A percentile compares a stretch with the other conserved stretches of the same genome.
Evolutionary conservation across 2,113 vertebrate species (phyloP).

Genomic region (Malurus melanocephalus): DNA sequence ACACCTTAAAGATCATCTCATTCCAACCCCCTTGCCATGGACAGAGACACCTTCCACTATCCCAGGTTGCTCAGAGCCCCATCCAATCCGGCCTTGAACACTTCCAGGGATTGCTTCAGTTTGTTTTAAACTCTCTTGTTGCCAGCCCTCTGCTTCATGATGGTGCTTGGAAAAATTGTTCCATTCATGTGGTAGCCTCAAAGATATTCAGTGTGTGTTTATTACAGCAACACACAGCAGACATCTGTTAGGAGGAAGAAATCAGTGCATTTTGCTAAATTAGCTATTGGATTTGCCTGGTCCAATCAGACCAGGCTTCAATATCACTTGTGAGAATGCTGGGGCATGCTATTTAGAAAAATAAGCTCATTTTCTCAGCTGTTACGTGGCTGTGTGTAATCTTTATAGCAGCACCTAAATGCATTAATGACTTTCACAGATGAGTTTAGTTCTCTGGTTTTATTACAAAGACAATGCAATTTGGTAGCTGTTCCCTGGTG

Average conservation of each 20-base stretch:
- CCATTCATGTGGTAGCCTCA: not conserved
- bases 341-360: not conserved
- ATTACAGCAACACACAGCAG: not conserved
- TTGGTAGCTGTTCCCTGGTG: not conserved
- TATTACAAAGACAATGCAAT: constrained; percentile 15
- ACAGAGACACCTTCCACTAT: not conserved
- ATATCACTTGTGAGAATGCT: not conserved
- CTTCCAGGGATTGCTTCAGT: not conserved
- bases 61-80: not conserved
- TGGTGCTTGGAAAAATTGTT: not conserved
- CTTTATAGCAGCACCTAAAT: not conserved
- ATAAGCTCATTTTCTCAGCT: not conserved
- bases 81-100: not conserved
- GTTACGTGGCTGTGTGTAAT: not conserved
- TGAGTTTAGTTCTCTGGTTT: not conserved
- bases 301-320: not conserved
- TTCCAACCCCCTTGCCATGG: not conserved
- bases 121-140: not conserved
- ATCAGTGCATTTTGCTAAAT: not conserved
- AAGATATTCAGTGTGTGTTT: not conserved
- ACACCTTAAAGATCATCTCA: not conserved
- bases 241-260: not conserved
- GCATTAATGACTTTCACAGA: not conserved
- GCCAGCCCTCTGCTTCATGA: not conserved
- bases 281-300: constrained; percentile 5